phyloP scores from a whole-genome alignment of 2,113 vertebrate species.

The Sardina pilchardus region DNA sequence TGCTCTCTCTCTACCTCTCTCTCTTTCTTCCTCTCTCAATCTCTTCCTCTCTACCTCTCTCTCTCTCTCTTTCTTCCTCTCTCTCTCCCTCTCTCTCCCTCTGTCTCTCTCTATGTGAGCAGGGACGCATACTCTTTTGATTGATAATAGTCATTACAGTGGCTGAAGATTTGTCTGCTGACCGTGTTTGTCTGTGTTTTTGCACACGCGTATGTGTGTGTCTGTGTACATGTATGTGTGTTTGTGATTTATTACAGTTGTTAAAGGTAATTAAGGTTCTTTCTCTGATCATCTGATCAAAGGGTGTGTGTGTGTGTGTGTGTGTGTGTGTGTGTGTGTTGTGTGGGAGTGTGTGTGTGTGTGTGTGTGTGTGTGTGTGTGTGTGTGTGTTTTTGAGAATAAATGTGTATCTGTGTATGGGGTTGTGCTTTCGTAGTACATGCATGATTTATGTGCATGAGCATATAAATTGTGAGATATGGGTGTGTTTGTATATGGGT shows the following conservation, averaged over 20 bases:
- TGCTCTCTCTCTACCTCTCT: no score
- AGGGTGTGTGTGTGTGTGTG: not conserved
- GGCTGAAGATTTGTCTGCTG: not conserved
- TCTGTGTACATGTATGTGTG: not conserved
- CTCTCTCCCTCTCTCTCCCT: no score
- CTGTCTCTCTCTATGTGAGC: not conserved
- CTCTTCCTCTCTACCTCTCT: no score
- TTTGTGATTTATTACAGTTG: not conserved
- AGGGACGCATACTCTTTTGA: not conserved
- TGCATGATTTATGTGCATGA: no score
- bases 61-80: not conserved
- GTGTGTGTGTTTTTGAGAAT: conserved; percentile 24
- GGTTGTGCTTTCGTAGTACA: no score
- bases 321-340: not conserved
- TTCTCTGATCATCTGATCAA: conserved; percentile 30
- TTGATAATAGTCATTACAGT: conserved; percentile 7
- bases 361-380: not conserved
- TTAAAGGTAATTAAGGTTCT: conserved; percentile 31
- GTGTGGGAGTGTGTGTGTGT: conserved; percentile 9
- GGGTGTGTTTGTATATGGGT: not conserved
- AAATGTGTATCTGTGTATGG: no score
- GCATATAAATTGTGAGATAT: no score
- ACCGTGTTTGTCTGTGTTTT: not conserved
- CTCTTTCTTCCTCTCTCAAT: no score
- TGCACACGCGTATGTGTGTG: not conserved